These are phyloP conservation scores for Ailuropoda melanoleuca DNA, from an alignment of 2,113 vertebrate species.

Conservation along the genomic window DNA sequence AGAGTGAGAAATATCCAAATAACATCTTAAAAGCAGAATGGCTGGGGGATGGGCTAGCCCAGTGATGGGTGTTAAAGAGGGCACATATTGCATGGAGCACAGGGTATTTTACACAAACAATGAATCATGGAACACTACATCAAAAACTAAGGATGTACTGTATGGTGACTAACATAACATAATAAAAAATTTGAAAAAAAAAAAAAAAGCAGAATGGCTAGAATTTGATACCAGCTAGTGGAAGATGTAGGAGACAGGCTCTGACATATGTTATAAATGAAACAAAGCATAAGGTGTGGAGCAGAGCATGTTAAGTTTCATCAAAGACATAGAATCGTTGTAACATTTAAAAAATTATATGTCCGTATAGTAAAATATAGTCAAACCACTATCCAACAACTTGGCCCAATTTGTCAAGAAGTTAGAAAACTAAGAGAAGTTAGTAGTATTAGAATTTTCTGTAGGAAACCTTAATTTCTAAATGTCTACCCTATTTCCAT, in stretches of 20 bases:
- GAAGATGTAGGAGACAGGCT: not conserved
- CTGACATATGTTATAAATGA: not conserved
- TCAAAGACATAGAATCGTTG: not conserved
- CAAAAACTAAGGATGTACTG: too few species aligned
- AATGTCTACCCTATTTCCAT: slow-evolving; percentile 60
- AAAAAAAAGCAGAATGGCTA: not conserved
- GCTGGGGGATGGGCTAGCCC: too few species aligned
- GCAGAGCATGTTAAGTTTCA: not conserved
- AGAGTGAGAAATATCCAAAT: not conserved
- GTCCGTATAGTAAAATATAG: slow-evolving; percentile 49
- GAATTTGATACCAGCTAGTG: not conserved
- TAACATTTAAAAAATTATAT: slow-evolving; percentile 1
- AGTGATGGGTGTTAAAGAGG: too few species aligned
- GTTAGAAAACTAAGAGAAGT: slow-evolving; percentile 59
- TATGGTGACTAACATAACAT: too few species aligned
- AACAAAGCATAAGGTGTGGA: not conserved
- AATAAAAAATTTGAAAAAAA: too few species aligned
- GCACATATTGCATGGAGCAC: too few species aligned
- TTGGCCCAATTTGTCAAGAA: slow-evolving; percentile 61
- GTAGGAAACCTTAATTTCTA: slow-evolving; percentile 69
- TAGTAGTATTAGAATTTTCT: slow-evolving; percentile 50
- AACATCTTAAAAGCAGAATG: not conserved
- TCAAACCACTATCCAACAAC: slow-evolving; percentile 16
- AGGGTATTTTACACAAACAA: too few species aligned
- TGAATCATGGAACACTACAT: too few species aligned